A percentile compares a stretch with the other conserved stretches of the same genome.
Evolutionary conservation across 2,113 vertebrate species (phyloP).

Genomic region (Oceanodroma tethys): DNA sequence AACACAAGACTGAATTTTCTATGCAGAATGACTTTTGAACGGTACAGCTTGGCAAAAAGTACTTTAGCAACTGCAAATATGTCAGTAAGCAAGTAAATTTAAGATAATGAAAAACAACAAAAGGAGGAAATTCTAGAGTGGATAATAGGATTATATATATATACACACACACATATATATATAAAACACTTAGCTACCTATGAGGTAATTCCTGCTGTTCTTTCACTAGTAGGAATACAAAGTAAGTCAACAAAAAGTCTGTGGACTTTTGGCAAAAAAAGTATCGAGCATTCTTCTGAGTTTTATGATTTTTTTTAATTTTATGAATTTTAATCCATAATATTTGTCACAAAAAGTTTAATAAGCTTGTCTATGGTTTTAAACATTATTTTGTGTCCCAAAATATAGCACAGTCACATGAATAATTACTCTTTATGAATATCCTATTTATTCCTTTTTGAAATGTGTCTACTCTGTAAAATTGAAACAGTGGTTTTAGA

Average conservation of each 20-base stretch:
- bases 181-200: not conserved
- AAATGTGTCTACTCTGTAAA: not conserved
- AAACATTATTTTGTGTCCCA: not conserved
- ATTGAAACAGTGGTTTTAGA: not conserved
- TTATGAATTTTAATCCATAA: not conserved
- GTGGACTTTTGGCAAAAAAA: not conserved
- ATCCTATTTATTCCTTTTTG: not conserved
- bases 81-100: slow-evolving; percentile 49
- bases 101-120: slow-evolving; percentile 44
- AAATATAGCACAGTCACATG: not conserved
- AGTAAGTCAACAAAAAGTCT: not conserved
- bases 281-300: not conserved
- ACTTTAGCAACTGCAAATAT: slow-evolving; percentile 51
- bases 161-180: not conserved
- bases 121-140: slow-evolving; percentile 43
- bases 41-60: slow-evolving; percentile 46
- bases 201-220: not conserved
- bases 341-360: not conserved
- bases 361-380: not conserved
- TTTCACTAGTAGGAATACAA: slow-evolving; percentile 16
- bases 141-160: slow-evolving; percentile 34
- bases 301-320: not conserved
- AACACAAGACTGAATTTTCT: slow-evolving; percentile 70
- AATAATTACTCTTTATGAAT: not conserved
- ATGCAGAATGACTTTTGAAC: slow-evolving; percentile 60